Evolutionary conservation across 2,888 invertebrate genomes (phyloP), one percentile per base, ranked within the genome.

Genomic region (Argynnis bischoffii): DNA sequence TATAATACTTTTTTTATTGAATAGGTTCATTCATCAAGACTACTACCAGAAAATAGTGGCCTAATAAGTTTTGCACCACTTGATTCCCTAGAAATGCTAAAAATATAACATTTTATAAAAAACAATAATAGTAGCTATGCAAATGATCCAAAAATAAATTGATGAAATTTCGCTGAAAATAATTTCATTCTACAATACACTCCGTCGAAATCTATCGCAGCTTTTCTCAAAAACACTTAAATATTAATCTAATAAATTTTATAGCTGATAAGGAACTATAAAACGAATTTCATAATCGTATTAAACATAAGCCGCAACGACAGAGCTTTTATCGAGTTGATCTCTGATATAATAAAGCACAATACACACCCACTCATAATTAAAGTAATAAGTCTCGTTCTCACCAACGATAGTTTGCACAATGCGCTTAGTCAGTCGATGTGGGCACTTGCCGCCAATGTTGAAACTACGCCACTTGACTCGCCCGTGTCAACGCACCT

Each of bases 401-500:
- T 69, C 66, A 69, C 69, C 67, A 21, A 63, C n/a, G 72, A 72
- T 71, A 69, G 74, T 77, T 77, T 77, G 75, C 77, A 75, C 75
- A 77, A 77, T 69, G 66, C 66, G 70, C 75, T 79, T 78, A 79
- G 71, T 79, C 79, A 79, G 73, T 66, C 61, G 66, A 72, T 76
- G 77, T 77, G 77, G 77, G 77, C 73, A 75, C 72, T 74, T 67
- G 72, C 64, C 66, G 61, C 70, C 51, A 67, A 73, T 76, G 75
- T 76, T 67, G 75, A 63, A 77, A 75, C 68, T 73, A 72, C 76
- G 78, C 80, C 87, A 87, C 88, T 89, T 87, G 88, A 87, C 88
- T 85, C 76, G 82, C 77, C 78, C 74, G 81, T 83, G 84, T 86
- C 83, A 84, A 81, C 75, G 78, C 84, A 74, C 87, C 87, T 78